Base-by-base conservation (phyloP, 92 coral and sea anemone genomes). In the Siderastrea siderea region DNA sequence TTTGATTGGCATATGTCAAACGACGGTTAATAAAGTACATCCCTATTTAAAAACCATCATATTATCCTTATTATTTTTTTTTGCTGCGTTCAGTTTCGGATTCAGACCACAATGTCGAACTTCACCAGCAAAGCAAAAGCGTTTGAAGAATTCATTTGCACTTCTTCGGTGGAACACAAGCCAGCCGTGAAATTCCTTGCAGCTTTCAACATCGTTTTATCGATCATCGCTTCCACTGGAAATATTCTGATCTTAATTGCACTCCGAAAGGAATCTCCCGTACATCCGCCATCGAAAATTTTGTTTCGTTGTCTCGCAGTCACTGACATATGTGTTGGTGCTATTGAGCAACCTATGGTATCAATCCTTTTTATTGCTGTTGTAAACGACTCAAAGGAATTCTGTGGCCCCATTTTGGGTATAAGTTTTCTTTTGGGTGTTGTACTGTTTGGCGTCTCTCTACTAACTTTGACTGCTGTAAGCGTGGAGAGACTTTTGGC, bases 121-220 rank as follows among this genome's bases (percentile, higher is more conserved):
- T 26, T 26, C 38, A 26, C 38, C 38, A 26, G 38, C 38, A 26
- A 26, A 26, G 38, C 38, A 26, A 26, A 26, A 0, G 0, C 38
- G 38, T 26, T 26, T 26, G 0, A 26, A 26, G 38, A 26, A 26
- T 26, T 26, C 38, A 26, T 73, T 51, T 73, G 78, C 78, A n/a
- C 78, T 45, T 16, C 78, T 16, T 17, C 45, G 10, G 6, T 46
- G 51, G 59, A n/a, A 4, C 14, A 49, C 5, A 73, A 73, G 6
- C 78, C 78, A 16, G 45, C 59, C 1, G 78, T 73, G 58, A 49
- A 16, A n/a, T 49, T 73, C 60, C 78, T 73, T 51, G 17, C 78
- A 49, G 61, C 60, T 51, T 73, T 73, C 5, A 73, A 73, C 59
- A 16, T 73, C 47, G 13, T 51, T 10, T 13, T 73, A 8, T 73